These are phyloP conservation scores for Odontomyia ornata DNA, from an alignment of 2,888 invertebrate genomes.

Conservation along the genomic window DNA sequence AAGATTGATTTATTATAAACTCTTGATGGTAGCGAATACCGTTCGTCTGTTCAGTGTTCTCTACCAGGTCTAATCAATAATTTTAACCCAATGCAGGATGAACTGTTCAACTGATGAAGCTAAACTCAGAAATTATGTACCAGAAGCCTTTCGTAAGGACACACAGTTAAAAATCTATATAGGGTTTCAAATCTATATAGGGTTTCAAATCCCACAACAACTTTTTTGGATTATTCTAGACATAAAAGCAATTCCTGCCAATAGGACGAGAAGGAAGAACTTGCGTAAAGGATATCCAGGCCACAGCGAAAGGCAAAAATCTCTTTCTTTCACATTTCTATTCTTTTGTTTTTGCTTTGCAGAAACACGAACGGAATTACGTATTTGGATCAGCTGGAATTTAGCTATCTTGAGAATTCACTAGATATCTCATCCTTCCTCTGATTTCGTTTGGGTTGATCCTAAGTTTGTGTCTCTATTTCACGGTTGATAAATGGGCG, in stretches of 20 bases:
- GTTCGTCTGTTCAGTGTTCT: not conserved
- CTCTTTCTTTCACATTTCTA: not conserved
- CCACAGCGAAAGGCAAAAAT: not conserved
- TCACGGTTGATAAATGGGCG: conserved; percentile 5
- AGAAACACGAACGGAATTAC: not conserved
- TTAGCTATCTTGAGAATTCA: not conserved
- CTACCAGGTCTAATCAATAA: not conserved
- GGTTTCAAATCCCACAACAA: not conserved
- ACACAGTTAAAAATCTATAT: not conserved
- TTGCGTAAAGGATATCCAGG: not conserved
- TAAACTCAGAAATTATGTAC: not conserved
- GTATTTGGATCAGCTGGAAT: not conserved
- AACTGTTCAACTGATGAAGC: not conserved
- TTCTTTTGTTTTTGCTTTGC: not conserved
- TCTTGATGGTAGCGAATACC: not conserved
- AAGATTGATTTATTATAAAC: not conserved
- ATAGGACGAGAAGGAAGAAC: not conserved
- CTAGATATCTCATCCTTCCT: not conserved
- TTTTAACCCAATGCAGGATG: not conserved
- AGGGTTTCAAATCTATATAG: not conserved
- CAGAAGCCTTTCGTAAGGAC: not conserved
- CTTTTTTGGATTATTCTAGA: not conserved
- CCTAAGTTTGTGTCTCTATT: not conserved
- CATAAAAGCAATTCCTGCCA: not conserved
- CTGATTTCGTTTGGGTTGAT: conserved; percentile 5